phyloP scores from a whole-genome alignment of 1,140 invertebrate genomes.

The Dendroctonus valens region DNA sequence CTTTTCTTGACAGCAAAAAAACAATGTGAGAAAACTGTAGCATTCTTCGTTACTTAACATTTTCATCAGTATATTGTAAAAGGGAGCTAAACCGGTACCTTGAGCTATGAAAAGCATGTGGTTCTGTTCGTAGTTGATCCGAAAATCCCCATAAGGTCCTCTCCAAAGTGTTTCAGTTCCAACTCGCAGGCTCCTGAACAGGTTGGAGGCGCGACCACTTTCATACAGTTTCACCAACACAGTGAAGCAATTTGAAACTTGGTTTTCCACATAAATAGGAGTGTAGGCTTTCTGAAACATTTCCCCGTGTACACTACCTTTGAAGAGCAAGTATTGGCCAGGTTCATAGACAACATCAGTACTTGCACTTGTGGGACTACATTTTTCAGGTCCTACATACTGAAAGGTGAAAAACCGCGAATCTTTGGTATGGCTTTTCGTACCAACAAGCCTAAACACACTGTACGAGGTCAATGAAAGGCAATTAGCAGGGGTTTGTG shows the following conservation, averaged over 20 bases:
- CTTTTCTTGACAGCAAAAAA: slow-evolving; percentile 57
- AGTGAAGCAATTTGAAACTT: slow-evolving; percentile 55
- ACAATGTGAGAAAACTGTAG: slow-evolving; percentile 58
- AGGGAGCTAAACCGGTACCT: slow-evolving; percentile 68
- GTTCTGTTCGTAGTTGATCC: slow-evolving; percentile 53
- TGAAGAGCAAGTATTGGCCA: slow-evolving; percentile 60
- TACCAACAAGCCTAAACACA: slow-evolving; percentile 54
- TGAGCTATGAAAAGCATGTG: slow-evolving; percentile 63
- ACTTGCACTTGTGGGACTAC: slow-evolving; percentile 6
- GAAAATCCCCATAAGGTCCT: slow-evolving; percentile 65
- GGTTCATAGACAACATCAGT: slow-evolving; percentile 48
- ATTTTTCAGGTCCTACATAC: slow-evolving; percentile 46
- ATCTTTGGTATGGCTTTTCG: slow-evolving; percentile 44
- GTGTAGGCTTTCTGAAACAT: slow-evolving; percentile 63
- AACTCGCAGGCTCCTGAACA: slow-evolving; percentile 55
- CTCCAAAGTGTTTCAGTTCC: slow-evolving; percentile 59
- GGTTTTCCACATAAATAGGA: slow-evolving; percentile 54
- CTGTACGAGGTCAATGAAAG: slow-evolving; percentile 56
- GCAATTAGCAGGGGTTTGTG: slow-evolving; percentile 38
- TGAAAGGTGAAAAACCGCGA: slow-evolving; percentile 44
- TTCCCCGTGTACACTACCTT: slow-evolving; percentile 25
- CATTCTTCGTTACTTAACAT: slow-evolving; percentile 65
- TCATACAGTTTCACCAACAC: slow-evolving; percentile 65
- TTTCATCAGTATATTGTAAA: slow-evolving; percentile 59
- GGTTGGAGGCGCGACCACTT: slow-evolving; percentile 60